Evolutionary conservation across 2,797 vertebrate genomes (phyloP).

Genomic region (Malacoctenus gilli): DNA sequence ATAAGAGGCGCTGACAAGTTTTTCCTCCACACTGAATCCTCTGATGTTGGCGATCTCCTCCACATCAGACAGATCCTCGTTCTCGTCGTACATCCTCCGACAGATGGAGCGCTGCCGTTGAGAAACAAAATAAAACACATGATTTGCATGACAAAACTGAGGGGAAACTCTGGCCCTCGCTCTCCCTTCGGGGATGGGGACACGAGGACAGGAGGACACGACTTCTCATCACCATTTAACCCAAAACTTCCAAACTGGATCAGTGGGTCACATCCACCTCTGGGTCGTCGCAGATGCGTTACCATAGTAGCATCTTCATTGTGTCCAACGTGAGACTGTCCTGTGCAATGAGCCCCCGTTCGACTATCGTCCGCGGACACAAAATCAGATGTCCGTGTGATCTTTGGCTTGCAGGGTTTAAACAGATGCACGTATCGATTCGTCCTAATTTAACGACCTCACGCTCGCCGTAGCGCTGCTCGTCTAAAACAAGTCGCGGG

Average conservation of each 20-base stretch:
- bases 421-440: constrained; percentile 19
- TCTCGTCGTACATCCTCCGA: constrained; percentile 93
- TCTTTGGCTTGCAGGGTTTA: no score
- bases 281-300: neutral
- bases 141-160: constrained; percentile 27
- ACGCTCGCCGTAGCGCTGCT: neutral
- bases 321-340: no score
- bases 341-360: no score
- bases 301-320: neutral
- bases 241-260: constrained; percentile 26
- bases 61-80: constrained; percentile 94
- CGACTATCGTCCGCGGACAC: no score
- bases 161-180: constrained; percentile 8
- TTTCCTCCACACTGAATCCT: constrained; percentile 94
- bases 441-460: constrained; percentile 2
- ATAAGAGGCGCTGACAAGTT: constrained; percentile 87
- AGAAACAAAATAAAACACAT: constrained; percentile 30
- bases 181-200: no score
- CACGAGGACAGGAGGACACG: neutral
- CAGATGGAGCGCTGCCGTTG: constrained; percentile 88
- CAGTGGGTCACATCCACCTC: neutral
- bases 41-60: constrained; percentile 93
- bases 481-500: constrained; percentile 3
- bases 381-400: no score
- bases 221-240: no score